These are phyloP conservation scores for Athene noctua DNA, from an alignment of 2,113 vertebrate genomes.

Conservation along the genomic window DNA sequence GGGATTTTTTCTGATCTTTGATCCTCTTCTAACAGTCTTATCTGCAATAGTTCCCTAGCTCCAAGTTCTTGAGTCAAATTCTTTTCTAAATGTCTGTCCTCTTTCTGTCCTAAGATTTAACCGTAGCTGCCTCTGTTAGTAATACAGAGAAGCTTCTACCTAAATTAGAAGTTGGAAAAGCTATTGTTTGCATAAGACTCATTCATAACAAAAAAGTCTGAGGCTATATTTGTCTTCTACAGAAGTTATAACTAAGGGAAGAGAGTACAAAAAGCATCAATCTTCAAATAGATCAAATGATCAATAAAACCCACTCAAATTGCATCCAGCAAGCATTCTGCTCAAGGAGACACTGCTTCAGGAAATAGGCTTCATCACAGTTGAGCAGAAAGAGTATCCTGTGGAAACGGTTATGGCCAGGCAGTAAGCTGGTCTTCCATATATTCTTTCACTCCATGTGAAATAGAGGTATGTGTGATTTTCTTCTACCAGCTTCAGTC, in stretches of 20 bases:
- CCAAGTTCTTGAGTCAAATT: background rate
- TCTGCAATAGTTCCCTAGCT: background rate
- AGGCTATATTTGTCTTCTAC: slow-evolving; percentile 4
- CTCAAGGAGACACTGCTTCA: background rate
- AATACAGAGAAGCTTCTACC: background rate
- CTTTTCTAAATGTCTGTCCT: background rate
- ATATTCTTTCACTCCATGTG: background rate
- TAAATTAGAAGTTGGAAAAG: background rate
- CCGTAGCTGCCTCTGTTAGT: background rate
- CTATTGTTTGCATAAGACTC: background rate
- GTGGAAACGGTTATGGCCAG: background rate
- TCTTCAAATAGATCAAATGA: slow-evolving; percentile 22
- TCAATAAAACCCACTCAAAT: slow-evolving; percentile 13
- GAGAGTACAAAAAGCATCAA: background rate
- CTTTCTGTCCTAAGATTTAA: background rate
- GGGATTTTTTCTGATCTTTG: background rate
- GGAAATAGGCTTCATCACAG: background rate
- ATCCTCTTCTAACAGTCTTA: background rate
- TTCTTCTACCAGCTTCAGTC: background rate
- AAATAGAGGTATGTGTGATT: background rate
- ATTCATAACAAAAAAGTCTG: background rate
- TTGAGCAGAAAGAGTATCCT: background rate
- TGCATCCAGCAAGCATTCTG: slow-evolving; percentile 8
- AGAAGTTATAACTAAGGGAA: slow-evolving; percentile 5
- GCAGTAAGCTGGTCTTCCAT: background rate